A percentile compares a stretch with the other conserved stretches of the same genome.
Conservation (phyloP, 1,140 invertebrate species). For the Papilio helenus region DNA sequence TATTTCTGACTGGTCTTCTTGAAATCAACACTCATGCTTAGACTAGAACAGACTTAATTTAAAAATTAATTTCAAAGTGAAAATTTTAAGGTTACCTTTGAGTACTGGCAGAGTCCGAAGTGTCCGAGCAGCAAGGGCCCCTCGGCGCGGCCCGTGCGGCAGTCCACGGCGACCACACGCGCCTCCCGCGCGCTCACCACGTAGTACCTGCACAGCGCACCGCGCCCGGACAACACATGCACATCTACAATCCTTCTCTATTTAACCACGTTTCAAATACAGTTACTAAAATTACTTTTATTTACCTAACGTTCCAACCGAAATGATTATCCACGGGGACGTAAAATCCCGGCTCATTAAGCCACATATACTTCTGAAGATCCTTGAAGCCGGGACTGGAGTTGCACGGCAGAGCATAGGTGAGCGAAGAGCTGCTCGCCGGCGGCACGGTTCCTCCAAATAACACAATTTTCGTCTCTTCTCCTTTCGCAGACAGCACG, state of each 20-base stretch:
- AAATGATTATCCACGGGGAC: constrained; percentile 66
- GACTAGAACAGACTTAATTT: background rate
- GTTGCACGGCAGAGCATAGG: constrained; percentile 47
- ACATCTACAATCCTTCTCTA: background rate
- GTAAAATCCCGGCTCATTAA: constrained; percentile 70
- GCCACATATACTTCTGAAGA: constrained; percentile 66
- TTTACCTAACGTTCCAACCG: constrained; percentile 73
- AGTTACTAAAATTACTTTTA: background rate
- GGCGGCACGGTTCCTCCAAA: constrained; percentile 45
- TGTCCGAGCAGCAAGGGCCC: constrained; percentile 72
- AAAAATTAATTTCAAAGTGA: background rate
- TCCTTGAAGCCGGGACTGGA: constrained; percentile 50
- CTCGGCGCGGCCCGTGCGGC: constrained; percentile 48
- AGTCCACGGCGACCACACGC: constrained; percentile 57
- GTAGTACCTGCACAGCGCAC: too few relatives aligned
- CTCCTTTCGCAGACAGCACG: constrained; percentile 38
- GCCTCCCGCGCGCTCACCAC: background rate
- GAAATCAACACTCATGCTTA: too few relatives aligned
- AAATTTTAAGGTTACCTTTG: background rate
- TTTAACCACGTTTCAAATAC: background rate
- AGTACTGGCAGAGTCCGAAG: constrained; percentile 58
- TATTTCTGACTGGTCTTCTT: background rate
- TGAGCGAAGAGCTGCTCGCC: constrained; percentile 1
- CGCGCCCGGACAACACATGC: constrained; percentile 43
- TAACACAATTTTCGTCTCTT: constrained; percentile 49